Conservation (phyloP, 92 coral and sea anemone genomes). For the Actinernus sp. region DNA sequence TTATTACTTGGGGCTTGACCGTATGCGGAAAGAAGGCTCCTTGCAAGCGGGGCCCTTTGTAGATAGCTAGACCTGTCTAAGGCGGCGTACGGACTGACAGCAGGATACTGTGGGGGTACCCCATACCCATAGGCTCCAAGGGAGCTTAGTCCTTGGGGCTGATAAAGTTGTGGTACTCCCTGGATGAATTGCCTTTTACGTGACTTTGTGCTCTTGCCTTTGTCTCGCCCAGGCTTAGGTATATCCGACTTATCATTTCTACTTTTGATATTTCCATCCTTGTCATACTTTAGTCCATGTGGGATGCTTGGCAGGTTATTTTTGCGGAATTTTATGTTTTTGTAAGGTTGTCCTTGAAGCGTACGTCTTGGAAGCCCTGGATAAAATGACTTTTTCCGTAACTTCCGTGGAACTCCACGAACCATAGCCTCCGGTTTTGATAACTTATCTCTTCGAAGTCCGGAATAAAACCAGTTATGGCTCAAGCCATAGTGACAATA, state of each 20-base stretch:
- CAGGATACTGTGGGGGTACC: conserved; percentile 43
- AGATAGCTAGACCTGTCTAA: neutral
- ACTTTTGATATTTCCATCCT: conserved; percentile 12
- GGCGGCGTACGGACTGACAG: neutral
- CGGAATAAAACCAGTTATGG: conserved; percentile 72
- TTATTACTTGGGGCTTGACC: conserved; percentile 1
- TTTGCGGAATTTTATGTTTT: too few relatives aligned
- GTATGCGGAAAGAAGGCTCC: conserved; percentile 17
- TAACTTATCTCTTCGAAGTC: conserved; percentile 72
- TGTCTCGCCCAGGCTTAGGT: conserved; percentile 43
- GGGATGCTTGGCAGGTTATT: too few relatives aligned
- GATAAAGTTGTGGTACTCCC: conserved; percentile 55
- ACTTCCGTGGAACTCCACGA: too few relatives aligned
- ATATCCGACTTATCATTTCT: conserved; percentile 79
- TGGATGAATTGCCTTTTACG: conserved; percentile 80
- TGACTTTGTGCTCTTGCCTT: conserved; percentile 9
- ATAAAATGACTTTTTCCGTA: too few relatives aligned
- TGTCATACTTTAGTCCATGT: conserved; percentile 8
- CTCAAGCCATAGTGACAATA: conserved; percentile 56
- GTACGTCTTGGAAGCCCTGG: too few relatives aligned
- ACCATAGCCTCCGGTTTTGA: conserved; percentile 34
- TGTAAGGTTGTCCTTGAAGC: too few relatives aligned
- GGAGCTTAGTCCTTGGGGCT: conserved; percentile 34
- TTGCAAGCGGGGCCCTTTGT: conserved; percentile 32
- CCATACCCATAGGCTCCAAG: conserved; percentile 36